phyloP scores from a whole-genome alignment of 2,113 vertebrate genomes.

The Urocitellus parryii region DNA sequence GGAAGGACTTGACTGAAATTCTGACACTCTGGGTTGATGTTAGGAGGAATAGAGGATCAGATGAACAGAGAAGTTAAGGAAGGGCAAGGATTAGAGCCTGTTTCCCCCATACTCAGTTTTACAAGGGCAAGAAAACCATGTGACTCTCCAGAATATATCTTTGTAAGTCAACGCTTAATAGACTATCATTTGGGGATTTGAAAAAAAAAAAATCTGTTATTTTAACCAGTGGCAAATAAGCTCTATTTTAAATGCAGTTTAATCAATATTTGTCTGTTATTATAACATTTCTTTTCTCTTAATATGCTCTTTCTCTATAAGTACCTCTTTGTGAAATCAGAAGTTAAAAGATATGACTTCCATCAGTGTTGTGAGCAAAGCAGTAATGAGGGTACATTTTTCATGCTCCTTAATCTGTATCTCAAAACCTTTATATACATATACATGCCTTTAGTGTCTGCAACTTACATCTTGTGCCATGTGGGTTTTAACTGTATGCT shows the following conservation, averaged over 20 bases:
- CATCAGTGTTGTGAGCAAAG: neutral
- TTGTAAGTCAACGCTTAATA: neutral
- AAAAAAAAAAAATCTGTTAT: neutral
- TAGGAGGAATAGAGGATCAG: neutral
- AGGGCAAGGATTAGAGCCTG: neutral
- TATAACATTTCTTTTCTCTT: neutral
- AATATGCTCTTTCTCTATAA: neutral
- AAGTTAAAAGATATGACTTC: neutral
- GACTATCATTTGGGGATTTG: neutral
- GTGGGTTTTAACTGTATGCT: neutral
- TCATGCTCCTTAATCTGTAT: neutral
- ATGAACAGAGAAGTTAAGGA: neutral
- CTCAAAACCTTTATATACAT: neutral
- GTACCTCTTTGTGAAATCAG: neutral
- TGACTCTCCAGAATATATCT: neutral
- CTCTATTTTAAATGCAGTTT: slow-evolving; percentile 21
- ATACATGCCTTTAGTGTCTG: neutral
- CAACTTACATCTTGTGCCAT: neutral
- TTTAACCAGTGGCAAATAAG: neutral
- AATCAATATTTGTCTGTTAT: neutral
- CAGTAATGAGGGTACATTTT: neutral
- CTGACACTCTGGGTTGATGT: neutral
- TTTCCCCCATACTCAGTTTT: neutral
- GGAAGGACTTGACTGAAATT: neutral
- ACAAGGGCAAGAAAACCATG: neutral